These are phyloP conservation scores for Rhamnusium bicolor DNA, from an alignment of 2,888 invertebrate species.

Conservation along the genomic window DNA sequence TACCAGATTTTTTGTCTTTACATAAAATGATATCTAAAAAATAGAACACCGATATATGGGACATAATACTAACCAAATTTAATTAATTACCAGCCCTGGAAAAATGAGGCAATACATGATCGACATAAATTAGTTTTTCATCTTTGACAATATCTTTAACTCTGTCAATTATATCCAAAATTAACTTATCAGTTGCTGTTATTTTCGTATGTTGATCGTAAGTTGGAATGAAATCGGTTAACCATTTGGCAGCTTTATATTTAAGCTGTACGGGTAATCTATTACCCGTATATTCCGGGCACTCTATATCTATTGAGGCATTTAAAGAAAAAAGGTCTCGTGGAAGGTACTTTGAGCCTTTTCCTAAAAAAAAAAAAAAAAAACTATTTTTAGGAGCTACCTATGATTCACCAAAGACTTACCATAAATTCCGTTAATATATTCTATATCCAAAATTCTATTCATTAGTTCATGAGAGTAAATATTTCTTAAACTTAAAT, in stretches of 20 bases:
- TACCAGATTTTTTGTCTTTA: slow-evolving; percentile 71
- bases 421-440: slow-evolving; percentile 74
- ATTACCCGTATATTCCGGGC: slow-evolving; percentile 75
- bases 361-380: slow-evolving; percentile 54
- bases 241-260: slow-evolving; percentile 75
- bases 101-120: slow-evolving; percentile 81
- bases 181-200: slow-evolving; percentile 74
- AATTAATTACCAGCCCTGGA: slow-evolving; percentile 74
- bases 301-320: slow-evolving; percentile 76
- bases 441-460: slow-evolving; percentile 74
- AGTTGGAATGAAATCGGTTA: slow-evolving; percentile 76
- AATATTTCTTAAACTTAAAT: slow-evolving; percentile 74
- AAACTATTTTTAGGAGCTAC: background rate
- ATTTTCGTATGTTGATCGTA: slow-evolving; percentile 72
- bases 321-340: slow-evolving; percentile 79
- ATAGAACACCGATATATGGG: slow-evolving; percentile 24
- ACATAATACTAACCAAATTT: too few species aligned
- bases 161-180: slow-evolving; percentile 74
- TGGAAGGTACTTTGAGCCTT: slow-evolving; percentile 56
- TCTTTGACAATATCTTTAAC: slow-evolving; percentile 73
- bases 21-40: slow-evolving; percentile 66
- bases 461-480: slow-evolving; percentile 77
- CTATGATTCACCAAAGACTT: too few species aligned
- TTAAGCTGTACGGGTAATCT: slow-evolving; percentile 72
- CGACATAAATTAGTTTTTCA: slow-evolving; percentile 70